Percentiles rank a stretch among this genome's conserved stretches.
Conservation (phyloP, 1,140 invertebrate species). For the Trichonephila clavipes region DNA sequence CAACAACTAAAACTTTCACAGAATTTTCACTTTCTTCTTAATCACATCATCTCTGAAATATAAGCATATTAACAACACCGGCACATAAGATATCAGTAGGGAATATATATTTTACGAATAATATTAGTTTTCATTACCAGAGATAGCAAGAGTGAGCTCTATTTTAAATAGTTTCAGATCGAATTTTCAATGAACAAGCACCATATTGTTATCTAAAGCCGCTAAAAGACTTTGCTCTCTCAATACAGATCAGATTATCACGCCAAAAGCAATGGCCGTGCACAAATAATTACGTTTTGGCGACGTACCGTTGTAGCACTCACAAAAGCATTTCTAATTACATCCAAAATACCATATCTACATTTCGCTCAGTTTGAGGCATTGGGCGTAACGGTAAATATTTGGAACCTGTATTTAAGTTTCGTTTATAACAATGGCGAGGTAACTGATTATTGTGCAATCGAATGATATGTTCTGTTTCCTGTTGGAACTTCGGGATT, state of each 20-base stretch:
- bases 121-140: not conserved
- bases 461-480: not conserved
- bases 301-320: not conserved
- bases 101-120: not conserved
- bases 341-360: conserved; percentile 15
- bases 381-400: not conserved
- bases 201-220: not conserved
- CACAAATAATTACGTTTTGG: conserved; percentile 6
- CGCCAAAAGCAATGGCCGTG: not conserved
- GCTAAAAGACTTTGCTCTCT: not conserved
- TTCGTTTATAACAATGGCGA: conserved; percentile 3
- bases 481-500: not conserved
- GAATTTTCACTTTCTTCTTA: not conserved
- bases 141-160: not conserved
- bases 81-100: not conserved
- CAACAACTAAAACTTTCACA: too few species aligned
- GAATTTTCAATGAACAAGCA: not conserved
- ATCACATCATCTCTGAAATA: not conserved
- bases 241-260: conserved; percentile 1
- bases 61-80: not conserved
- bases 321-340: not conserved
- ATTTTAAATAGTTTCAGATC: conserved; percentile 3
- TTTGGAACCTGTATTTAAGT: conserved; percentile 25
- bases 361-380: not conserved
- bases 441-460: not conserved